A percentile compares a stretch with the other conserved stretches of the same genome.
Evolutionary conservation across 2,113 vertebrate genomes (phyloP).

Genomic region (Rhipidura dahli): DNA sequence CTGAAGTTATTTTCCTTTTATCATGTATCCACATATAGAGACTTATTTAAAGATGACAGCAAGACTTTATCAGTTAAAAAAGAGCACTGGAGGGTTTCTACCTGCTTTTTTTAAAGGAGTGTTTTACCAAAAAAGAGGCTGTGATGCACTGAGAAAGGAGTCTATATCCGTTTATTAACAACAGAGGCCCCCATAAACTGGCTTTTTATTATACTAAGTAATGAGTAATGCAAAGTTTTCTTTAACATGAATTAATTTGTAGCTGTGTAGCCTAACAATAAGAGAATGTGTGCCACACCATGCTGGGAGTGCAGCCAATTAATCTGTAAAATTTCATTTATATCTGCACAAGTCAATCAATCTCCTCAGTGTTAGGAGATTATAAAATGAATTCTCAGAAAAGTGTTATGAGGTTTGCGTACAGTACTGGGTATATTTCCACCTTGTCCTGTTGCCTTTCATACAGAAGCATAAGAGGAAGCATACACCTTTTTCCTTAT

Average conservation of each 20-base stretch:
- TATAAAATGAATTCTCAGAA: background rate
- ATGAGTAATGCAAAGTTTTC: background rate
- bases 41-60: background rate
- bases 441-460: background rate
- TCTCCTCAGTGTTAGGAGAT: background rate
- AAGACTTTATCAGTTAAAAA: background rate
- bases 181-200: background rate
- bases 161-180: background rate
- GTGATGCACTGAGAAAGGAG: background rate
- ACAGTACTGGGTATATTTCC: background rate
- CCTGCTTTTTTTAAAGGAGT: background rate
- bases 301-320: background rate
- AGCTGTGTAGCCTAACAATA: background rate
- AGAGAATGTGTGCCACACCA: background rate
- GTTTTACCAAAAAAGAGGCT: background rate
- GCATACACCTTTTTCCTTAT: background rate
- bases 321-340: background rate
- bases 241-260: background rate
- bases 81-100: background rate
- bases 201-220: background rate
- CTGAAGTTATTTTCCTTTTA: background rate
- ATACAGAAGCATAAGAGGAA: background rate
- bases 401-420: background rate
- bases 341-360: background rate
- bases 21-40: background rate